Evolutionary conservation across 2,888 invertebrate genomes (phyloP).

Genomic region (Asteroscopus sphinx): DNA sequence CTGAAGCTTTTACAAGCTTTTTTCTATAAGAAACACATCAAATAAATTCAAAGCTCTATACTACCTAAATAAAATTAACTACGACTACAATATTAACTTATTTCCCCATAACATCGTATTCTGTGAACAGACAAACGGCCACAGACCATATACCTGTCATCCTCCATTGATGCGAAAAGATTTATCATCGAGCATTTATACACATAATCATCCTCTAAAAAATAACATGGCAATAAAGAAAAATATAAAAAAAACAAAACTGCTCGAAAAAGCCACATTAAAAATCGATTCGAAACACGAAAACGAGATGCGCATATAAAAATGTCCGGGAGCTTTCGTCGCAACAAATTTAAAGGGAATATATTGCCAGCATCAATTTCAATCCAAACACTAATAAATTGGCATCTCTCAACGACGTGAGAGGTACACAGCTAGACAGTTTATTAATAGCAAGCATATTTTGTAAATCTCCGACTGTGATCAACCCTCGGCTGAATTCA

Average conservation of each 20-base stretch:
- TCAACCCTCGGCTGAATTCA: conserved; percentile 82
- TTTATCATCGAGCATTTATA: conserved; percentile 43
- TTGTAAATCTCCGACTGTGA: conserved; percentile 83
- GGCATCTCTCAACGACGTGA: conserved; percentile 83
- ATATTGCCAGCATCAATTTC: conserved; percentile 88
- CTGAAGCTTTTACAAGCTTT: not conserved
- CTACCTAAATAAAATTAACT: conserved; percentile 45
- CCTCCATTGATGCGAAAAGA: conserved; percentile 34
- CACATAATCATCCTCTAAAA: conserved; percentile 42
- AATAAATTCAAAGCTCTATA: conserved; percentile 30
- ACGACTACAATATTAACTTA: conserved; percentile 29
- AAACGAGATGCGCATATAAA: conserved; percentile 78
- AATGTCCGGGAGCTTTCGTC: conserved; percentile 83
- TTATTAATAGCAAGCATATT: conserved; percentile 87
- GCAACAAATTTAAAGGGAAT: conserved; percentile 86
- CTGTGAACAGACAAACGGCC: conserved; percentile 39
- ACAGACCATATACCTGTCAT: conserved; percentile 46
- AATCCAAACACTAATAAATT: conserved; percentile 89
- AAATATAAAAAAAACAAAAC: conserved; percentile 43
- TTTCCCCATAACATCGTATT: conserved; percentile 36
- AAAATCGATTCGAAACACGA: conserved; percentile 73
- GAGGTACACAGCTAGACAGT: conserved; percentile 79
- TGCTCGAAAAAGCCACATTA: conserved; percentile 50
- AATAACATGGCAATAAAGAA: conserved; percentile 47
- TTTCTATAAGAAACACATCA: conserved; percentile 22